Base-by-base conservation (phyloP, 2,888 invertebrate genomes). In the Aethes cnicana region DNA sequence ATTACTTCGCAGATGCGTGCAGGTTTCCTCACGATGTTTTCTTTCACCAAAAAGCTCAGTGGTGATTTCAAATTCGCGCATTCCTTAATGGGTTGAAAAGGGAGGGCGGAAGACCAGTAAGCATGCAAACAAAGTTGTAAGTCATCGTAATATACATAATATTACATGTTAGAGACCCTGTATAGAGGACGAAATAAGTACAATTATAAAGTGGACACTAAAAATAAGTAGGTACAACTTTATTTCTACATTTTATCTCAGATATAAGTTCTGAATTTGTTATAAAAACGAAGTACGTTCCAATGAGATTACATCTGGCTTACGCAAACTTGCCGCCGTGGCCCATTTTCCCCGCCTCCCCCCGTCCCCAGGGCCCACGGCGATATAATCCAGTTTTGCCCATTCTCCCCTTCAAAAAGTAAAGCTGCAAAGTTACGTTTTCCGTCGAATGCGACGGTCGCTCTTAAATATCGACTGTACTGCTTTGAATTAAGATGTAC, bases 321-420 rank as follows among this genome's bases (percentile, higher is more conserved):
- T 75, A 71, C 65, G 74, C 62, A 75, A 78, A 77, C 78, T 75
- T 59, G 69, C 61, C 64, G 53, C 61, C 55, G 59, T 55, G 53
- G 62, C 68, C 61, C 61, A 54, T 58, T 59, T 55, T 48, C 59
- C 62, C 57, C 53, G 35, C 56, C 55, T 58, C 62, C 68, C n/a
- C n/a, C 63, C 66, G 54, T 66, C 75, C 68, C 72, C 42, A 30
- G 79, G 73, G 84, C 73, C 63, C 35, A 52, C 44, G 59, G 58
- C 72, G 74, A 70, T 70, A 77, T 86, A 87, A 86, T 86, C 83
- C 84, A 80, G 77, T 86, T 86, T 79, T 63, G 60, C 69, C 72
- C 70, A 67, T 68, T 73, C 75, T 72, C 72, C 77, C 74, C 64
- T 63, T 61, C 63, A 68, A 78, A 46, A 77, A 70, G 69, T 67